Evolutionary conservation across 2,888 invertebrate species (phyloP), one percentile per base, ranked within the genome.

Genomic region (Tuta absoluta): DNA sequence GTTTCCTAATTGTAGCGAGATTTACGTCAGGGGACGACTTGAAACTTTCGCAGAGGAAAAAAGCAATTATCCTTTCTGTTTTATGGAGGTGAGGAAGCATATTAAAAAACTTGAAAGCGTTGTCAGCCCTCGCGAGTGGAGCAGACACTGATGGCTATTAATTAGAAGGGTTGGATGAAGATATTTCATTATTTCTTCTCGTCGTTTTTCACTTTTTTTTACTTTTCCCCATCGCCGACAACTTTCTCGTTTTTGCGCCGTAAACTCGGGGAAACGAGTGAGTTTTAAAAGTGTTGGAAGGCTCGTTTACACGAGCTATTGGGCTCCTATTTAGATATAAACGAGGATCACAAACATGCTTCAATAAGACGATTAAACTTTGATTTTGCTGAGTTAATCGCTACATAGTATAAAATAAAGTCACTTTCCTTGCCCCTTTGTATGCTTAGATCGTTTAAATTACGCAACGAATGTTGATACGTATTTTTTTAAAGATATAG

Each of bases 121-220:
- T 49, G 66, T 66, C 64, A 66, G 80, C 86, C 86, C 85, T 84
- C 81, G 79, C 81, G 86, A 86, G 83, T 91, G 90, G 82, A 76
- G 85, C 80, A 91, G 91, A 91, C 91, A 91, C 84, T 91, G 91
- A 91, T 90, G 91, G 86, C 89, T 83, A 91, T 91, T 91, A 90
- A 91, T 91, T 91, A 91, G 88, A 89, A 91, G 90, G 89, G 89
- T 86, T 88, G 87, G 81, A 85, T 89, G 85, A 87, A 90, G 88
- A 89, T 87, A 89, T 90, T 89, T 85, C 85, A 89, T 89, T 90
- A 88, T 88, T 86, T 86, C 82, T 81, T 81, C 71, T 71, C 76
- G 71, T 79, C 79, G 69, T 73, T 75, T 78, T 75, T 76, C 69
- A 51, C 56, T 71, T 69, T 68, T 72, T 75, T 73, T 70, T 67